Evolutionary conservation across 2,888 invertebrate species (phyloP), one percentile per base, ranked within the genome.

Genomic region (Lapara coniferarum): DNA sequence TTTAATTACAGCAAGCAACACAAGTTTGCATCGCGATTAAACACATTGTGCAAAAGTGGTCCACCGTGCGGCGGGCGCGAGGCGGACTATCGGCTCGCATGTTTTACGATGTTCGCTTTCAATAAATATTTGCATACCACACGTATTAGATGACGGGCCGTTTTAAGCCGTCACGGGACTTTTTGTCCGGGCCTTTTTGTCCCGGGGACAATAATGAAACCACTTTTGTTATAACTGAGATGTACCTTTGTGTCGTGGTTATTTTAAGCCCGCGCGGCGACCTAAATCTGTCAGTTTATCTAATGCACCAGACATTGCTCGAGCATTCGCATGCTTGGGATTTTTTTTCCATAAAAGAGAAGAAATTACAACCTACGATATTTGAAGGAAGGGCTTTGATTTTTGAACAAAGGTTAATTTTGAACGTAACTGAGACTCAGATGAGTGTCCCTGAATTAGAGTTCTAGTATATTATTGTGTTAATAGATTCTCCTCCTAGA

Each of bases 41-140:
- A 46, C 67, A 55, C 44, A 67, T 44, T 44, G 67, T 56, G 56
- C 53, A 56, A 67, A 67, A 67, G 67, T 67, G 67, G 53, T 63
- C n/a, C 49, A 63, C 46, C 44, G 59, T 46, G 63, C 46, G 63
- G 63, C 16, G n/a, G 12, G 25, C 12, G 30, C 59, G 16, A 16
- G n/a, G 12, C 46, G 19, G 55, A 55, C 63, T 49, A 55, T 67
- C 67, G 46, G 5, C 56, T 19, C 44, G 14, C 3, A 16, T 67
- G 53, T 10, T 67, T 67, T 67, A 67, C 56, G 55, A 56, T 55
- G 56, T 67, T 56, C 16, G 44, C 67, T 46, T 56, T 67, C 67
- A 67, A 67, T 67, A 67, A 67, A 67, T 56, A 67, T 67, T 67
- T 67, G 67, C 67, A 66, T 53, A 56, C 67, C 56, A 19, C 46